Conservation (phyloP, 2,113 vertebrate genomes). For the Ivindomyrus marchei region DNA sequence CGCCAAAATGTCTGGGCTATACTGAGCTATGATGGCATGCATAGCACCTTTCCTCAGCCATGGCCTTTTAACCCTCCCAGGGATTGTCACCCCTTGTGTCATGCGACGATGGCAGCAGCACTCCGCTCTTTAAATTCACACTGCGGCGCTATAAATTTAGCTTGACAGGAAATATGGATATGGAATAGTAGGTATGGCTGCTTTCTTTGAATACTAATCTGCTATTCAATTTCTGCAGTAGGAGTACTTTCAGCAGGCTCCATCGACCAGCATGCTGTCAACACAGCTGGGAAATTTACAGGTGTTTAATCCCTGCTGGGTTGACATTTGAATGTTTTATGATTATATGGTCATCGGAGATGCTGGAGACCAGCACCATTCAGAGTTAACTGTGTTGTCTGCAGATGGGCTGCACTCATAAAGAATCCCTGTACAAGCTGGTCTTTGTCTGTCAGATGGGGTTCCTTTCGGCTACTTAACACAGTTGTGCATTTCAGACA, state of each 20-base stretch:
- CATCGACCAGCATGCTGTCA: background rate
- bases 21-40: background rate
- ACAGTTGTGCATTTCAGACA: background rate
- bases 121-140: background rate
- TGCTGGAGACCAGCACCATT: background rate
- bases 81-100: background rate
- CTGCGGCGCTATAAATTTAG: slow-evolving; percentile 5
- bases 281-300: background rate
- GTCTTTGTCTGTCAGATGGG: background rate
- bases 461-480: background rate
- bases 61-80: background rate
- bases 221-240: background rate
- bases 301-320: slow-evolving; percentile 3
- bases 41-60: background rate
- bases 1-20: background rate
- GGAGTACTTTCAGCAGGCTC: background rate
- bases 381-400: background rate
- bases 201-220: slow-evolving; percentile 18
- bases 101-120: background rate
- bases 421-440: background rate
- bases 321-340: slow-evolving; percentile 6
- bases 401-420: background rate
- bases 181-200: background rate
- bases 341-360: slow-evolving; percentile 2
- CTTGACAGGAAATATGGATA: background rate